Evolutionary conservation across 2,113 vertebrate species (phyloP), one percentile per base, ranked within the genome.

Genomic region (Pterocles burchelli): DNA sequence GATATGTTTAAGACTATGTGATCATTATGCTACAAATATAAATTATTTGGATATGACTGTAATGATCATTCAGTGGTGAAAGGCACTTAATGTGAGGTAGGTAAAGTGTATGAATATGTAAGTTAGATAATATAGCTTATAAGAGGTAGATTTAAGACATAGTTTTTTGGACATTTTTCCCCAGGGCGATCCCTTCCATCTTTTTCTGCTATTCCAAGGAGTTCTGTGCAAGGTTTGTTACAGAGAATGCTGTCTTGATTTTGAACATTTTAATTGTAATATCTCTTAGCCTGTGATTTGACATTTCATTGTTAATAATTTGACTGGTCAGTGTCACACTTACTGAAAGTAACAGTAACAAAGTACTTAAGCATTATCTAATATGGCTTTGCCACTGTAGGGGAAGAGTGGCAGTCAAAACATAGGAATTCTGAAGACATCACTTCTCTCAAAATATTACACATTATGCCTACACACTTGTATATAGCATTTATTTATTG

Each of bases 91-190:
- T 52, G 4, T 13, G 1, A 34, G n/a, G 15, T 41, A 34, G n/a
- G 15, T 41, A 41, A 58, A 80, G 8, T 49, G 9, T 21, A 59
- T 22, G 10, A 54, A 58, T 62, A 28, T 17, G 9, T 55, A 68
- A 45, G 4, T 36, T 89, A 68, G 16, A 26, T 15, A 66, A 12
- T 15, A 58, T 5, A 26, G 3, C 3, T 86, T 49, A 12, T 71
- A 71, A 65, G 10, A 85, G 15, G 8, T 43, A 88, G 11, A 55
- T 46, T 74, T 85, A 90, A 41, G 20, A 79, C 66, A 88, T 13
- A 29, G 1, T 0, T 3, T 15, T 51, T 68, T 19, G 29, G 1
- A 59, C 2, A 28, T 59, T 52, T 51, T 55, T 51, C 7, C 5
- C 9, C 14, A 38, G 17, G 71, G 29, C 45, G 1, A 52, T 49